These are phyloP conservation scores for Rhyzopertha dominica DNA, from an alignment of 1,140 invertebrate genomes.

Conservation along the genomic window DNA sequence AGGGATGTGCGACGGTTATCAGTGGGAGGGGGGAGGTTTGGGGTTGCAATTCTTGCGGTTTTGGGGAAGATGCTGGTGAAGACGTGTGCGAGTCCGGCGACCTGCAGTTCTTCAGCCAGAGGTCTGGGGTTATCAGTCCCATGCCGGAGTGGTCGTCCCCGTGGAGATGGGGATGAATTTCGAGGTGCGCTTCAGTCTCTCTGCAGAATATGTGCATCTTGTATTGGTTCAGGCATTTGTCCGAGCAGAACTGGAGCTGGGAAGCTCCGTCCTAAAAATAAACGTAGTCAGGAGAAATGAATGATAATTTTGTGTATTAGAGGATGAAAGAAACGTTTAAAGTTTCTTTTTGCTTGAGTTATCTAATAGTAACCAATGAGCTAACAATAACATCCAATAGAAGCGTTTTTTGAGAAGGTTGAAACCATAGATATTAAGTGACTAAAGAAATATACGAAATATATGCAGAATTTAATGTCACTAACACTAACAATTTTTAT, in stretches of 20 bases:
- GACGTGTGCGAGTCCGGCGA: constrained; percentile 55
- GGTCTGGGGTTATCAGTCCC: constrained; percentile 77
- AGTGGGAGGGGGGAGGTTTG: constrained; percentile 48
- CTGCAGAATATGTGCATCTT: constrained; percentile 94
- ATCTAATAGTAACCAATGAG: too few species aligned
- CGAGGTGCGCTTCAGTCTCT: constrained; percentile 83
- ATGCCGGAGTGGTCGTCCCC: constrained; percentile 40
- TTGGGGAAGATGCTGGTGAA: constrained; percentile 42
- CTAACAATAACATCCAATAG: too few species aligned
- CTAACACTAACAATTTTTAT: too few species aligned
- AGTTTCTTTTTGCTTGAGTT: too few species aligned
- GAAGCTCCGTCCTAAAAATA: constrained; percentile 65
- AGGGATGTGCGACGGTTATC: constrained; percentile 55
- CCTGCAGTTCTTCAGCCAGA: constrained; percentile 75
- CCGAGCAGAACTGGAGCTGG: constrained; percentile 76
- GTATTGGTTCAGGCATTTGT: constrained; percentile 91
- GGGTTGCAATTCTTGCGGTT: constrained; percentile 12
- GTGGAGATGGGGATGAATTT: constrained; percentile 69
- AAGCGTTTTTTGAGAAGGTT: too few species aligned
- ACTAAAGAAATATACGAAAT: too few species aligned
- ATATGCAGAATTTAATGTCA: too few species aligned
- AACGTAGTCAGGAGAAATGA: background rate
- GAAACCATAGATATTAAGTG: too few species aligned
- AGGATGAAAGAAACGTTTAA: too few species aligned
- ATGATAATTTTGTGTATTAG: background rate